Conservation (phyloP, 1,140 invertebrate genomes). For the Diuraphis noxia region DNA sequence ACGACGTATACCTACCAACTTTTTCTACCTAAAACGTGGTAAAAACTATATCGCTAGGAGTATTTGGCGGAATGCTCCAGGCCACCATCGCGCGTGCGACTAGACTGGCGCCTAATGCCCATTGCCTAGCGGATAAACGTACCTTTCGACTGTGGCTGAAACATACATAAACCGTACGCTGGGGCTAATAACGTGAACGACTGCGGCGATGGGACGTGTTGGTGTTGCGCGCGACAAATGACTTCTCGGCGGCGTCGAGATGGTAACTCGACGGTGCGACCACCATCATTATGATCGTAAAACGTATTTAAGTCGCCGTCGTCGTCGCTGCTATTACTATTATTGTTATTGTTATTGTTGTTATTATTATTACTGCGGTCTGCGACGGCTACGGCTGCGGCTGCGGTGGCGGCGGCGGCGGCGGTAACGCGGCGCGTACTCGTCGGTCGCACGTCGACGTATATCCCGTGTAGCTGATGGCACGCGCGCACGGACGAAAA, state of each 20-base stretch:
- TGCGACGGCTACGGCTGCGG: neutral
- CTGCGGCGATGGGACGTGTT: neutral
- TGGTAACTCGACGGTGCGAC: conserved; percentile 19
- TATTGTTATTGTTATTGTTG: neutral
- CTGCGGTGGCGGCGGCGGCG: neutral
- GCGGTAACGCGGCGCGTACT: conserved; percentile 18
- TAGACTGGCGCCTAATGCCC: neutral
- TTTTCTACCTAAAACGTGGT: no score
- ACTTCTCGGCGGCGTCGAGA: neutral
- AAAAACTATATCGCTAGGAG: neutral
- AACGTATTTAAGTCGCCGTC: neutral
- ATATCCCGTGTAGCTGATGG: neutral
- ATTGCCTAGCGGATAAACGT: conserved; percentile 19
- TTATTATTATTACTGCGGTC: neutral
- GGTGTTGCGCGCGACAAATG: neutral
- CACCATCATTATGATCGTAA: conserved; percentile 5
- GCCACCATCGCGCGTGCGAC: neutral
- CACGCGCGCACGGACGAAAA: conserved; percentile 10
- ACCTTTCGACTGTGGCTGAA: conserved; percentile 50
- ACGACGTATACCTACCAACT: neutral
- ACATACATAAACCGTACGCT: conserved; percentile 52
- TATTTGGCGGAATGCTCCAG: neutral
- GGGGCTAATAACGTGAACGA: conserved; percentile 30
- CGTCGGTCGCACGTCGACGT: conserved; percentile 3
- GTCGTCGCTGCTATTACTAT: neutral